Evolutionary conservation across 2,888 invertebrate genomes (phyloP), one percentile per base, ranked within the genome.

Genomic region (Clistopyga incitator): DNA sequence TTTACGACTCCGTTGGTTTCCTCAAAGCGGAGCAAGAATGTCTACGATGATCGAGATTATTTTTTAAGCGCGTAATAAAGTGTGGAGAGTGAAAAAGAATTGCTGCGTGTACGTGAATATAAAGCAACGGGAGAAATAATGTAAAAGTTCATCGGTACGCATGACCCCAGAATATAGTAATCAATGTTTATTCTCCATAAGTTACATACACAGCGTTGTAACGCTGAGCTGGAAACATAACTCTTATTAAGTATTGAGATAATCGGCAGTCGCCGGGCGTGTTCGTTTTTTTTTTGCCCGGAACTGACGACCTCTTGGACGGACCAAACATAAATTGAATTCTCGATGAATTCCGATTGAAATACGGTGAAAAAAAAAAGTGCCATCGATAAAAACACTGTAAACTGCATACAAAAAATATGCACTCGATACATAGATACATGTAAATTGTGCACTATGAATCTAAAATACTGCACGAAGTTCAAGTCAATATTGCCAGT

Each of bases 291-390:
- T 65, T 54, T 54, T 25, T 61, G 42, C 52, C 82, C 82, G 82
- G 82, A 82, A 79, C 47, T 38, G 78, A 71, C 78, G 82, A 82
- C 82, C 82, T 59, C 56, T 75, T 65, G 75, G 78, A 78, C 70
- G 78, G 52, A 65, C 25, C 11, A 20, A 45, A 71, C 75, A 76
- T 79, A 67, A 71, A 79, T 83, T 52, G 75, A 76, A 83, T 83
- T 59, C 56, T 65, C 71, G 47, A 79, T 47, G 71, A 79, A 79
- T 82, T 75, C 64, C 8, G 56, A 50, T 75, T 70, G 56, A 52
- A 45, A 47, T 47, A 68, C 52, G 56, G 54, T 72, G 72, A 13
- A 50, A 47, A 61, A 52, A 64, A 64, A 45, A 64, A 45, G 34
- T 64, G 0, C 18, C 42, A 15, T 20, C 64, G 6, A 47, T 42